Evolutionary conservation across 2,888 invertebrate genomes (phyloP).

Genomic region (Actias luna): DNA sequence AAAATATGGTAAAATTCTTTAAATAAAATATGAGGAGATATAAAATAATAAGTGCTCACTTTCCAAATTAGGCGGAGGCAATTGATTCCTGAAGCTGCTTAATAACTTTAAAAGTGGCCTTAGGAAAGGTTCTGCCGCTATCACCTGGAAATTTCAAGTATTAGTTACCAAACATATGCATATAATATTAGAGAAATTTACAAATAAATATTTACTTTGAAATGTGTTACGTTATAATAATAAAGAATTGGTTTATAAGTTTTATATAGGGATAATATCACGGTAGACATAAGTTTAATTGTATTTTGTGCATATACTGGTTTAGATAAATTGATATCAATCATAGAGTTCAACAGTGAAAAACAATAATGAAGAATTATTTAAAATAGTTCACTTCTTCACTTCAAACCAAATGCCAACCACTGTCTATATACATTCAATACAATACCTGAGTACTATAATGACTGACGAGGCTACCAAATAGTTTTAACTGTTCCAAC

Average conservation of each 20-base stretch:
- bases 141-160: constrained; percentile 80
- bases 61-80: constrained; percentile 91
- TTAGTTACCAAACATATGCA: background rate
- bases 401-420: no score
- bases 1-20: no score
- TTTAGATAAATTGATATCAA: no score
- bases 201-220: background rate
- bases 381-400: no score
- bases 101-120: constrained; percentile 93
- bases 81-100: constrained; percentile 88
- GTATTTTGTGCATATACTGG: no score
- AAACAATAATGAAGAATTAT: no score
- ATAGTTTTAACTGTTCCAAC: constrained; percentile 93
- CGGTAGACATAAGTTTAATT: no score
- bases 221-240: background rate
- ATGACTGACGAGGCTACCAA: constrained; percentile 91
- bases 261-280: no score
- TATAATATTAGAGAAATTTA: background rate
- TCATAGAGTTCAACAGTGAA: no score
- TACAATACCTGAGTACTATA: constrained; percentile 81
- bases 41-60: constrained; percentile 64
- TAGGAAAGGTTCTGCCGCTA: constrained; percentile 95
- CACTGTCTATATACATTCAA: background rate
- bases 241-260: no score
- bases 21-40: no score